A percentile compares a stretch with the other conserved stretches of the same genome.
Conservation (phyloP, 1,140 invertebrate genomes). For the Ectropis grisescens region DNA sequence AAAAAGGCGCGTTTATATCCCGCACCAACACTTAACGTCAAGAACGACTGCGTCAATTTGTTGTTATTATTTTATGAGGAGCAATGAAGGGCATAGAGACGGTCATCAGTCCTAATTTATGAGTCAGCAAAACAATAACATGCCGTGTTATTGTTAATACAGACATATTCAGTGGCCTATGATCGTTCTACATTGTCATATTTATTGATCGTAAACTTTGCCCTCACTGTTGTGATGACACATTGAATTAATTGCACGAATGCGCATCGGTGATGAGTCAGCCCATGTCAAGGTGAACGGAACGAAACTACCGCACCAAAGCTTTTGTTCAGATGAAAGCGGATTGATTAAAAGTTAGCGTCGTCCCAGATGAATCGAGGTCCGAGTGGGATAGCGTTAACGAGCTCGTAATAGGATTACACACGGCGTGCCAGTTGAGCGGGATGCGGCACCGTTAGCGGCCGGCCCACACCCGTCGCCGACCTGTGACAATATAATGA, state of each 20-base stretch:
- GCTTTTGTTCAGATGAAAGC: no score
- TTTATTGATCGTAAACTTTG: slow-evolving; percentile 7
- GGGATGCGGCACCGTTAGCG: slow-evolving; percentile 32
- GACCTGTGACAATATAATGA: slow-evolving; percentile 57
- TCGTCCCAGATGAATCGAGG: slow-evolving; percentile 14
- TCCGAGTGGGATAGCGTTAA: slow-evolving; percentile 50
- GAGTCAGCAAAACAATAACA: slow-evolving; percentile 23
- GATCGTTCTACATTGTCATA: neutral
- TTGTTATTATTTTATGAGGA: slow-evolving; percentile 36
- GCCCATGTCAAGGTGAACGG: no score
- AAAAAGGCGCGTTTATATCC: slow-evolving; percentile 2
- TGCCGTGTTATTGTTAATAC: slow-evolving; percentile 3
- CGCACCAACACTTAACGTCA: slow-evolving; percentile 10
- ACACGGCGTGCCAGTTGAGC: slow-evolving; percentile 40
- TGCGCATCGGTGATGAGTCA: slow-evolving; percentile 13
- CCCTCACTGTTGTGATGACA: slow-evolving; percentile 15
- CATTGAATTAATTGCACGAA: slow-evolving; percentile 14
- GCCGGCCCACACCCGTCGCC: slow-evolving; percentile 26
- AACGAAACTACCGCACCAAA: no score
- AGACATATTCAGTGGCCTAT: neutral
- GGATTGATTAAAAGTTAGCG: neutral
- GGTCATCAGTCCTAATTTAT: slow-evolving; percentile 41
- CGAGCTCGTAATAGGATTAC: slow-evolving; percentile 65
- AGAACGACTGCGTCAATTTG: slow-evolving; percentile 37
- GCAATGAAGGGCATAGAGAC: slow-evolving; percentile 27